These are phyloP conservation scores for Halcyon chelicuti DNA, from an alignment of 2,797 vertebrate species.

Conservation along the genomic window DNA sequence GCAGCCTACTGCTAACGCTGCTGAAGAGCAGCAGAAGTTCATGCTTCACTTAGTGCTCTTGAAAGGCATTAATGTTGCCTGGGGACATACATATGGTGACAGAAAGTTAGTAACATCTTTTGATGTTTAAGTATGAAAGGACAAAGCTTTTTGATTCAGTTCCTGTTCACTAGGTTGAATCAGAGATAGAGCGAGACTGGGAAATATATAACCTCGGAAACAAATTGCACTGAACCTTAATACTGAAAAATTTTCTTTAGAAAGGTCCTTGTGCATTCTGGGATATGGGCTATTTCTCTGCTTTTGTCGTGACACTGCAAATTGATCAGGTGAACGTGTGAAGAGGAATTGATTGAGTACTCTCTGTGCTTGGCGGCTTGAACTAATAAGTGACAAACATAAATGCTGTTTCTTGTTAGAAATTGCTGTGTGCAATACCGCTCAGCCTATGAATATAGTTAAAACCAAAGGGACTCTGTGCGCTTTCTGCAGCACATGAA, in stretches of 20 bases:
- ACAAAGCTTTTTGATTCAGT: not conserved
- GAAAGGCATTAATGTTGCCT: not conserved
- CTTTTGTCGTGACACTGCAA: not conserved
- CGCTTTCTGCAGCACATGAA: not conserved
- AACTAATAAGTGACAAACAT: constrained; percentile 3
- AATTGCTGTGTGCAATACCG: not conserved
- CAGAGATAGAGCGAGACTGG: not conserved
- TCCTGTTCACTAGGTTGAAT: not conserved
- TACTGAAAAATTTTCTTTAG: not conserved
- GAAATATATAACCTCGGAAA: constrained; percentile 11
- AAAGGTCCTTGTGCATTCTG: not conserved
- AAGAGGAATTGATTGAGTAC: constrained; percentile 4
- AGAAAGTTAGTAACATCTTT: not conserved
- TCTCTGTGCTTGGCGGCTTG: not conserved
- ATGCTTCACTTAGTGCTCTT: rapidly evolving
- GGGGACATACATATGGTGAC: not conserved
- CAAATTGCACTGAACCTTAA: not conserved
- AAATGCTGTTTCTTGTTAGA: constrained; percentile 14
- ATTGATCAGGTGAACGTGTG: not conserved
- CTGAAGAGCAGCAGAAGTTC: not conserved
- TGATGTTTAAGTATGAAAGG: not conserved
- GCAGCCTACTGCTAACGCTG: not conserved
- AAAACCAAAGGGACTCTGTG: not conserved
- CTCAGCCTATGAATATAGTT: not conserved
- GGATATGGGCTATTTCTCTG: not conserved